A percentile compares a stretch with the other conserved stretches of the same genome.
Evolutionary conservation across 2,888 invertebrate species (phyloP).

Genomic region (Ctena decussata): DNA sequence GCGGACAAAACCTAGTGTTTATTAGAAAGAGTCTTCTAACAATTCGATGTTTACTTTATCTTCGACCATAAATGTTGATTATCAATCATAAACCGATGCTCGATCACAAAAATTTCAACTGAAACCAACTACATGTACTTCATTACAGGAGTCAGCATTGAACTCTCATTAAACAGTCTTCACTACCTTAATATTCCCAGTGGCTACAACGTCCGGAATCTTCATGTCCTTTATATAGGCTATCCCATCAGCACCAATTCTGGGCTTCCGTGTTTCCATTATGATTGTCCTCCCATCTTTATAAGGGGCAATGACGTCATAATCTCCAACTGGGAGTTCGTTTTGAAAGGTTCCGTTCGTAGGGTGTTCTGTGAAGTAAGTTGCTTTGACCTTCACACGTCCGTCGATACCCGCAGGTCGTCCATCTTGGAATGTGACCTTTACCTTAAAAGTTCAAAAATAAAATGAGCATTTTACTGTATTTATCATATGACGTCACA

Average conservation of each 20-base stretch:
- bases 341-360: background rate
- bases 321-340: background rate
- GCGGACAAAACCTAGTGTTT: too few species aligned
- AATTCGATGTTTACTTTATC: too few species aligned
- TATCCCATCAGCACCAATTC: slow-evolving; percentile 49
- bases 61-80: too few species aligned
- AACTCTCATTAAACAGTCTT: too few species aligned
- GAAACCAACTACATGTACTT: too few species aligned
- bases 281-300: slow-evolving; percentile 34
- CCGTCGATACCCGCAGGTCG: slow-evolving; percentile 58
- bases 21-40: too few species aligned
- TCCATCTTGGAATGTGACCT: slow-evolving; percentile 70
- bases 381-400: slow-evolving; percentile 53
- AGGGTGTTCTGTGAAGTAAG: slow-evolving; percentile 61
- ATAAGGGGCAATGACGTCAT: slow-evolving; percentile 44
- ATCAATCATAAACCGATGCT: too few species aligned
- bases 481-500: too few species aligned
- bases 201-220: slow-evolving; percentile 52
- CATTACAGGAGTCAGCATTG: too few species aligned
- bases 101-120: too few species aligned
- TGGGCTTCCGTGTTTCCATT: slow-evolving; percentile 6
- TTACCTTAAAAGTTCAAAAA: slow-evolving; percentile 50
- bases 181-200: slow-evolving; percentile 59
- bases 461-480: too few species aligned
- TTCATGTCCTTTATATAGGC: slow-evolving; percentile 44